Evolutionary conservation across 2,113 vertebrate genomes (phyloP).

Genomic region (Chaetodon trifascialis): DNA sequence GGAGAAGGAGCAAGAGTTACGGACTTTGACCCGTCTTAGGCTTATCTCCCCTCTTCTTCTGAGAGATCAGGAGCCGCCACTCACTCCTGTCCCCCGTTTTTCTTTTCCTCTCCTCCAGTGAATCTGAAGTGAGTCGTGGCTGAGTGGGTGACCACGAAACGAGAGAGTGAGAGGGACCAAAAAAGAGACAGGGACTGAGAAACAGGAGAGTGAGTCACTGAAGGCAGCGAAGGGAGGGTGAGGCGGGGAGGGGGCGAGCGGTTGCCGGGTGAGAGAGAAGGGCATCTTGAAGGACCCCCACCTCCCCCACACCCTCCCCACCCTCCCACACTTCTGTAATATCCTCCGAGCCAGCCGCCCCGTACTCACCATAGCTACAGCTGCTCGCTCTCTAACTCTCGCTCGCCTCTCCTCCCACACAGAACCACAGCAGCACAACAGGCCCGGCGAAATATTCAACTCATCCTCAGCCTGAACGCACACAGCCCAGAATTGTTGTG

Average conservation of each 20-base stretch:
- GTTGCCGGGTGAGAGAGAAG: conserved; percentile 82
- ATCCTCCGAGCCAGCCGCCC: conserved; percentile 72
- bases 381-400: conserved; percentile 70
- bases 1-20: conserved; percentile 58
- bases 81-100: conserved; percentile 7
- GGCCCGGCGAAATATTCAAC: conserved; percentile 63
- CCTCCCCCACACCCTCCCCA: conserved; percentile 73
- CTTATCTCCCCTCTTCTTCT: conserved; percentile 46
- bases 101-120: not conserved
- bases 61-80: conserved; percentile 20
- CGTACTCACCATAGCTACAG: conserved; percentile 79
- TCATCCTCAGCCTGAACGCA: conserved; percentile 53
- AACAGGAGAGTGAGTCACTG: conserved; percentile 59
- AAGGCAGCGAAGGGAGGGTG: conserved; percentile 42
- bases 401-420: conserved; percentile 73
- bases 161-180: conserved; percentile 48
- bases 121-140: conserved; percentile 52
- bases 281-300: conserved; percentile 83
- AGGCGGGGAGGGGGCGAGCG: conserved; percentile 33
- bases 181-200: conserved; percentile 43
- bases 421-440: conserved; percentile 65
- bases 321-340: conserved; percentile 61
- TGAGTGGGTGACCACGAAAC: conserved; percentile 66
- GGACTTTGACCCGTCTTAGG: conserved; percentile 74
- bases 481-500: conserved; percentile 5